Evolutionary conservation across 2,797 vertebrate species (phyloP).

Genomic region (Mycteria americana): DNA sequence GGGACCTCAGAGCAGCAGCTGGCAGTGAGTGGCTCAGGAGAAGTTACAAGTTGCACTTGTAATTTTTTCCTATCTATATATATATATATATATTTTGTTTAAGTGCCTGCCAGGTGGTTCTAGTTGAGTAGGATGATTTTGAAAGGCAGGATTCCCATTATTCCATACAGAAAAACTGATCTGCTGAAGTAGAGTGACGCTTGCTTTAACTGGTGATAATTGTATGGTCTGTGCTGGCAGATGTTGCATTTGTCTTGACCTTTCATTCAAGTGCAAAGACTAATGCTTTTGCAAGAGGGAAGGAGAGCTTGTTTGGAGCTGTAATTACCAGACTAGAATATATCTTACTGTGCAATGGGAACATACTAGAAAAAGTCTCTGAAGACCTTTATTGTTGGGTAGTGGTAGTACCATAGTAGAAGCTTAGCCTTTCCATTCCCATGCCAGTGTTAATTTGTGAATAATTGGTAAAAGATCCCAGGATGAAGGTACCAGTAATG

Average conservation of each 20-base stretch:
- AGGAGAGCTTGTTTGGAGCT: neutral
- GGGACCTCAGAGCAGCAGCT: neutral
- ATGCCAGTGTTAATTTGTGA: neutral
- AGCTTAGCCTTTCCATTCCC: neutral
- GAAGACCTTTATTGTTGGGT: neutral
- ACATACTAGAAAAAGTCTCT: neutral
- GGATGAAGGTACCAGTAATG: neutral
- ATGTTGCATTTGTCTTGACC: neutral
- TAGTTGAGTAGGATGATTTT: neutral
- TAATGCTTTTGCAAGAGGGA: neutral
- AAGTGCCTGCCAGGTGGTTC: neutral
- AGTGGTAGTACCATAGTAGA: neutral
- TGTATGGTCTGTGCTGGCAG: neutral
- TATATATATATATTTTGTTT: neutral
- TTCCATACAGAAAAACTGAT: neutral
- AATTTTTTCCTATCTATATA: neutral
- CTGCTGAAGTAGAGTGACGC: neutral
- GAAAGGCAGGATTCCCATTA: neutral
- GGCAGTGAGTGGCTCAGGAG: neutral
- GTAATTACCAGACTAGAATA: neutral
- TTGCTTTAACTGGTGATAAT: neutral
- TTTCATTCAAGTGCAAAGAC: neutral
- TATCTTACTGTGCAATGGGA: neutral
- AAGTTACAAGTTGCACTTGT: neutral
- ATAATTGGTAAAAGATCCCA: neutral